phyloP scores from a whole-genome alignment of 53 echinoderm and acorn worm genomes.

The Antedon mediterranea region DNA sequence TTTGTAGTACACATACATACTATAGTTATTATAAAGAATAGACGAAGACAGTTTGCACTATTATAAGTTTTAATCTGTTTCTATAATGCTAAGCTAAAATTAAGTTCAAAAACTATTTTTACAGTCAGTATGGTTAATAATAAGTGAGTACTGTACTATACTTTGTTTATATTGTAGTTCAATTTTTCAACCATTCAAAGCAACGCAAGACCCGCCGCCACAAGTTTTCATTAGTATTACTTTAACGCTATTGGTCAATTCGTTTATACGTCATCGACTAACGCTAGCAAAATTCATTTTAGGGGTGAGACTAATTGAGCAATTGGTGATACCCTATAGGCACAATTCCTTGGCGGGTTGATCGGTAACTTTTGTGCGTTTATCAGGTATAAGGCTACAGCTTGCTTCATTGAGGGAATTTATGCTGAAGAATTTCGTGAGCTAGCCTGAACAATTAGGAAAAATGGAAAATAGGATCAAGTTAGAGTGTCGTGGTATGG shows the following conservation, averaged over 20 bases:
- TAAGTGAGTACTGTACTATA: no score
- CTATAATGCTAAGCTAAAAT: no score
- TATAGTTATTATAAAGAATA: no score
- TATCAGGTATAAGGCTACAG: background rate
- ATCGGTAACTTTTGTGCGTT: background rate
- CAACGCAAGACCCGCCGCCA: background rate
- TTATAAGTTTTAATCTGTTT: no score
- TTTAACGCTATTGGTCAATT: background rate
- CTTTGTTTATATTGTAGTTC: no score
- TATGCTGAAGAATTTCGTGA: background rate
- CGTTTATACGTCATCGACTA: background rate
- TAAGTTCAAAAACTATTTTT: no score
- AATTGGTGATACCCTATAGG: background rate
- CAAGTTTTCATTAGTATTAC: background rate
- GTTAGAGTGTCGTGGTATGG: slow-evolving; percentile 44
- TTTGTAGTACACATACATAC: no score
- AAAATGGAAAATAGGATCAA: slow-evolving; percentile 72
- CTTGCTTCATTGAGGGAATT: background rate
- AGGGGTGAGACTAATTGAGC: background rate
- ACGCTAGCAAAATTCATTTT: background rate
- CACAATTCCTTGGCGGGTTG: background rate
- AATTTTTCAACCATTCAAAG: background rate
- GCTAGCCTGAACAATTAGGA: background rate
- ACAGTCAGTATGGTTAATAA: no score
- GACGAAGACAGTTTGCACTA: no score